phyloP scores from a whole-genome alignment of 2,113 vertebrate genomes.

The Menura novaehollandiae region DNA sequence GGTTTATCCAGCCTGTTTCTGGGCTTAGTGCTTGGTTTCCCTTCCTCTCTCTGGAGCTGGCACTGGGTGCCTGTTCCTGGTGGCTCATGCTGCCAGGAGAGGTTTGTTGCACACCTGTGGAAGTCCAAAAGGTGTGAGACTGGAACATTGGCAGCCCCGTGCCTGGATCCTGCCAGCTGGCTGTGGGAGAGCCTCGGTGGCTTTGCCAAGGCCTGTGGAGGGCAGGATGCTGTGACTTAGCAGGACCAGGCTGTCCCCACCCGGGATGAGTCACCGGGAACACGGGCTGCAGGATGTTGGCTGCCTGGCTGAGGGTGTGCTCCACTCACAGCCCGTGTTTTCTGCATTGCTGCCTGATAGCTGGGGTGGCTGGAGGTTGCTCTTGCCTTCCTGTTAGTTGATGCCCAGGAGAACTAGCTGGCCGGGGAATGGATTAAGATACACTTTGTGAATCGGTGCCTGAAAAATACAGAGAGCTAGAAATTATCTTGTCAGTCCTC shows the following conservation, averaged over 20 bases:
- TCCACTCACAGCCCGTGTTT: accelerated
- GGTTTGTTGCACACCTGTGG: not conserved
- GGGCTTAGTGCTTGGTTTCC: not conserved
- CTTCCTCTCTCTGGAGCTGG: not conserved
- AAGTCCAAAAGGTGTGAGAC: not conserved
- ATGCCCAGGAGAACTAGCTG: not conserved
- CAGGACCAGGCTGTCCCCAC: not conserved
- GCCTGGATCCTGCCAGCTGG: not conserved
- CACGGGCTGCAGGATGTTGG: accelerated
- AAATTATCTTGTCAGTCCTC: not conserved
- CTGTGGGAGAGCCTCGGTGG: not conserved
- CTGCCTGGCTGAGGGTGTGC: not conserved
- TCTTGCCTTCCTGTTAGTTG: not conserved
- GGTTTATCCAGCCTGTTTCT: not conserved
- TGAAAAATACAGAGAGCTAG: not conserved
- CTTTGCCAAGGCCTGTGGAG: not conserved
- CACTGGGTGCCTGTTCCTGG: not conserved
- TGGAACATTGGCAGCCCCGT: accelerated
- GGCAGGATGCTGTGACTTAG: not conserved
- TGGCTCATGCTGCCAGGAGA: accelerated
- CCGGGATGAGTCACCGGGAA: accelerated
- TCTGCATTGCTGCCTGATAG: not conserved
- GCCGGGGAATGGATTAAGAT: not conserved
- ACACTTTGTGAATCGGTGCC: accelerated
- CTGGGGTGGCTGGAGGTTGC: not conserved